Evolutionary conservation across 2,888 invertebrate species (phyloP), one percentile per base, ranked within the genome.

Genomic region (Ametastegia equiseti): DNA sequence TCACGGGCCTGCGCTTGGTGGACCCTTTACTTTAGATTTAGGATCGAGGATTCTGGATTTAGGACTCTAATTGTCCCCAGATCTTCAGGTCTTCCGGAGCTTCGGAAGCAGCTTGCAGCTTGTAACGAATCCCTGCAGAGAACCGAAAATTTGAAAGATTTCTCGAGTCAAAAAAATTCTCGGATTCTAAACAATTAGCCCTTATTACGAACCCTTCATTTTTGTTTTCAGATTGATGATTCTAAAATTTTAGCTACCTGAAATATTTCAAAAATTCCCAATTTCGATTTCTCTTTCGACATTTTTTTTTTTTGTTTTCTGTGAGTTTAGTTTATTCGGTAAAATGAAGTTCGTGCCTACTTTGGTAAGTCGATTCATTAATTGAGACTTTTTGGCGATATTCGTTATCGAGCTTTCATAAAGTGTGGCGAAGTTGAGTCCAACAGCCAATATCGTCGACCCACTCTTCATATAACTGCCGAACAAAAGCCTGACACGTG

Each of bases 1-100:
- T 80, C 80, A 60, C 71, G 80, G 50, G 65, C 69, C 67, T 45
- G 50, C 57, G 42, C 36, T n/a, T 5, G 69, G 27, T 30, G 77
- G 77, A 77, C 57, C 71, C 47, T 71, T 71, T 71, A 71, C 71
- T 71, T 47, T 15, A 27, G 15, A 27, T 71, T 71, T 47, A 71
- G 45, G 45, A 71, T 71, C 71, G 27, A 71, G 42, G 71, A 71
- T 71, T 45, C 71, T 9, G 6, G 47, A 45, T 30, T 71, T n/a
- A 30, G 45, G 71, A 71, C 15, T 71, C 71, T 47, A 71, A 71
- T 45, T 71, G 45, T 71, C 42, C 45, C 39, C 39, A 23, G 67
- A 67, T 67, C 23, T 36, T 39, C 39, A 67, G 23, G 47, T 45
- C 27, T 71, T 45, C 47, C 5, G 71, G n/a, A 13, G 30, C 45